A percentile compares a stretch with the other conserved stretches of the same genome.
Conservation (phyloP, 2,888 invertebrate genomes). For the Lacanobia wlatinum region DNA sequence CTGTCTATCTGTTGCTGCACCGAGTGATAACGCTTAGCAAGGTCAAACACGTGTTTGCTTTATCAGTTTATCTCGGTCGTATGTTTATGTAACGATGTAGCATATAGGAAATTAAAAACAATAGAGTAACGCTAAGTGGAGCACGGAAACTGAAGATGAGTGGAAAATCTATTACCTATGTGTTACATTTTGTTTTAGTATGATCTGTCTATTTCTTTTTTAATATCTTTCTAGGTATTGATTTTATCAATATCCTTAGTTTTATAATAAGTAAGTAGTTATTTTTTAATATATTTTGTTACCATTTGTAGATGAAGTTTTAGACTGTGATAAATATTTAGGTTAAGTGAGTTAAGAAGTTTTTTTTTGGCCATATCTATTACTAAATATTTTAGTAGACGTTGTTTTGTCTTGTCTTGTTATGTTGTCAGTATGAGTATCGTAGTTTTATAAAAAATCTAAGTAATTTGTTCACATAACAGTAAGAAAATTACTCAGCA, state of each 20-base stretch:
- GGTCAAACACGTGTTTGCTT: constrained; percentile 61
- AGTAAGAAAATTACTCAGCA: constrained; percentile 19
- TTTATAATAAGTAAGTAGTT: too few species aligned
- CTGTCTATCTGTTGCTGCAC: constrained; percentile 58
- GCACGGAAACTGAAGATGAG: neutral
- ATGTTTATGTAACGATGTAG: constrained; percentile 31
- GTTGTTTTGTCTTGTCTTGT: neutral
- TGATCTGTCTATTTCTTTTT: too few species aligned
- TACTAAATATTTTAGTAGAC: neutral
- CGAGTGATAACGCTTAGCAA: constrained; percentile 62
- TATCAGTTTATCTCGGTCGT: constrained; percentile 56
- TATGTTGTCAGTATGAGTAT: neutral
- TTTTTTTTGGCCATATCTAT: too few species aligned
- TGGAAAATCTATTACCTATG: neutral
- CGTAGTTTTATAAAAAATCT: neutral
- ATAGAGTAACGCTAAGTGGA: neutral
- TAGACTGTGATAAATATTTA: too few species aligned
- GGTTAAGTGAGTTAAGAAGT: too few species aligned
- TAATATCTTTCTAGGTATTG: too few species aligned
- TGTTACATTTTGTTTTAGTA: too few species aligned
- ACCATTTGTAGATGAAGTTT: too few species aligned
- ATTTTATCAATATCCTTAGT: too few species aligned
- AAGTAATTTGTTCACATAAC: neutral
- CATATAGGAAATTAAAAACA: constrained; percentile 22
- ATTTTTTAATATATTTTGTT: too few species aligned